Evolutionary conservation across 2,113 vertebrate genomes (phyloP).

Genomic region (Pseudorectes ferrugineus): DNA sequence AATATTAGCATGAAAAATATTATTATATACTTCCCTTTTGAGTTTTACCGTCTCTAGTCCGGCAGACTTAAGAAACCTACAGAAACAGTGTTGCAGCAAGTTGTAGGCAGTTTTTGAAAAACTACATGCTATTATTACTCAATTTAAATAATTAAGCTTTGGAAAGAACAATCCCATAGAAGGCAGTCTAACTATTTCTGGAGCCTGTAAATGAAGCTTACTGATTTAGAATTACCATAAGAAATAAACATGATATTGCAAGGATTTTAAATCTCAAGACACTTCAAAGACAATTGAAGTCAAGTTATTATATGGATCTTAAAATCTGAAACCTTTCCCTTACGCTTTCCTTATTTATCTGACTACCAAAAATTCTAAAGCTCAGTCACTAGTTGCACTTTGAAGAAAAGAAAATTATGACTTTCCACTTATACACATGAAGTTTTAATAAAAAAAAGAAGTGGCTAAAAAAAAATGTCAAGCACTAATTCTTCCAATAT

Average conservation of each 20-base stretch:
- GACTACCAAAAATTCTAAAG: neutral
- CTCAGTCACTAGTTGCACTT: neutral
- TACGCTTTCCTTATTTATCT: neutral
- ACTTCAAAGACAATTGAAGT: neutral
- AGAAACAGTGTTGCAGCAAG: neutral
- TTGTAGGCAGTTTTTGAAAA: neutral
- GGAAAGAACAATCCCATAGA: neutral
- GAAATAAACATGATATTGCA: neutral
- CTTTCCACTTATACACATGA: neutral
- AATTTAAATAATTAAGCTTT: neutral
- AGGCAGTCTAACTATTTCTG: neutral
- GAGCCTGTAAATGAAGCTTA: neutral
- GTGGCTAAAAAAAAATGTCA: neutral
- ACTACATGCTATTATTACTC: neutral
- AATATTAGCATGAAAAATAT: neutral
- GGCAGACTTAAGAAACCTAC: neutral
- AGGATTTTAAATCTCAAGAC: neutral
- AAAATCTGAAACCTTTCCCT: neutral
- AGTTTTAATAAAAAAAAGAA: neutral
- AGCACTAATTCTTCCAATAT: rapidly evolving
- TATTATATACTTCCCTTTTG: neutral
- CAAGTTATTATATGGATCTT: neutral
- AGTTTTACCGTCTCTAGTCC: neutral
- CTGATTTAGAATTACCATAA: neutral
- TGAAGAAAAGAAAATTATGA: neutral